phyloP scores from a whole-genome alignment of 1,140 invertebrate genomes.

The Heliothis virescens region DNA sequence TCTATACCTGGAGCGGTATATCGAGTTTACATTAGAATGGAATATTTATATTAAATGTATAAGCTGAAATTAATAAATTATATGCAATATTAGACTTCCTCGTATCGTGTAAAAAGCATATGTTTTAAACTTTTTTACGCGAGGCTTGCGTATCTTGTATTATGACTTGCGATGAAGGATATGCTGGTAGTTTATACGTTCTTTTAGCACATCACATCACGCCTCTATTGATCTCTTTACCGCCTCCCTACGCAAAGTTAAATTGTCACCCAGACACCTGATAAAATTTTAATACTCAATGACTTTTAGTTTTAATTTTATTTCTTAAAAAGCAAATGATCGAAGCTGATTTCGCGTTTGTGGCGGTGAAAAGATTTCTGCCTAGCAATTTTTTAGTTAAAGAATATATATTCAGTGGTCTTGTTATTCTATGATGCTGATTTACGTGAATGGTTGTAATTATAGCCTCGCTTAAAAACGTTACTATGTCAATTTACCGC shows the following conservation, averaged over 20 bases:
- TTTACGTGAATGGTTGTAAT: slow-evolving; percentile 15
- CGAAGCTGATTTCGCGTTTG: neutral
- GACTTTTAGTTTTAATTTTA: slow-evolving; percentile 22
- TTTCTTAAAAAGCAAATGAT: slow-evolving; percentile 21
- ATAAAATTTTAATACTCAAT: slow-evolving; percentile 24
- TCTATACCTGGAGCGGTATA: slow-evolving; percentile 39
- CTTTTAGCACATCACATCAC: slow-evolving; percentile 7
- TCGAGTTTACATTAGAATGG: neutral
- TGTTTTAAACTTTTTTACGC: slow-evolving; percentile 10
- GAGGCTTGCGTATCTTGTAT: slow-evolving; percentile 8
- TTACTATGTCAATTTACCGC: slow-evolving; percentile 29
- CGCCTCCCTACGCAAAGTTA: neutral
- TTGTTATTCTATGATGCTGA: neutral
- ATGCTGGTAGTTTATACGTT: neutral
- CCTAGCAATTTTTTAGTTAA: neutral
- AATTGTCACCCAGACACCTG: slow-evolving; percentile 27
- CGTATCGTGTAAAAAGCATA: slow-evolving; percentile 16
- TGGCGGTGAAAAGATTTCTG: slow-evolving; percentile 1
- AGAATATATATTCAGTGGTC: neutral
- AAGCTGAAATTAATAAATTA: slow-evolving; percentile 19
- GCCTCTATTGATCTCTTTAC: neutral
- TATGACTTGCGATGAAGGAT: neutral
- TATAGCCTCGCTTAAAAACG: slow-evolving; percentile 19
- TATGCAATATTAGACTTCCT: slow-evolving; percentile 29
- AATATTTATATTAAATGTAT: slow-evolving; percentile 24